These are phyloP conservation scores for Carassius auratus DNA, from an alignment of 2,113 vertebrate species.

Conservation along the genomic window DNA sequence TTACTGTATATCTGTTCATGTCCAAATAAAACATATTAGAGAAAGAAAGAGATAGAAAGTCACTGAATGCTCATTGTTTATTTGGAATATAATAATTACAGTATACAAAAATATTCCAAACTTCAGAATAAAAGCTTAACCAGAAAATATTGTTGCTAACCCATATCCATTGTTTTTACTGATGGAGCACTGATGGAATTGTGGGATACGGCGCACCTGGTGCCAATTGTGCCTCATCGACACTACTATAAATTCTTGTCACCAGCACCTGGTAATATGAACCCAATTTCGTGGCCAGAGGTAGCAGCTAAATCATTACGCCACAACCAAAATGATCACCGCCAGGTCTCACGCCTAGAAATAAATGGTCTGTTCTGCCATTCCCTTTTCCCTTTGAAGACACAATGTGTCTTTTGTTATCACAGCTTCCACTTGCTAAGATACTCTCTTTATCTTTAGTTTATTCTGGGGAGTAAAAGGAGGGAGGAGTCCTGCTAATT, in stretches of 20 bases:
- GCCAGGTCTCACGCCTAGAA: slow-evolving; percentile 12
- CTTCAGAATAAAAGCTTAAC: background rate
- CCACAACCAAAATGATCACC: slow-evolving; percentile 25
- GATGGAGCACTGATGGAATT: slow-evolving; percentile 20
- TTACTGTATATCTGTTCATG: background rate
- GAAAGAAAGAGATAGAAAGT: background rate
- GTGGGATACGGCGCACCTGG: slow-evolving; percentile 8
- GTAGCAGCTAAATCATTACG: slow-evolving; percentile 42
- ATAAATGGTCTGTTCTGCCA: slow-evolving; percentile 17
- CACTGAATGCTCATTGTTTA: background rate
- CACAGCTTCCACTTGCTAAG: background rate
- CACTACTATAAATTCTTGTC: slow-evolving; percentile 33
- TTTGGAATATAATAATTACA: background rate
- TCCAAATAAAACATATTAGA: background rate
- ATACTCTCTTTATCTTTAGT: slow-evolving; percentile 9
- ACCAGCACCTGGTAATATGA: slow-evolving; percentile 33
- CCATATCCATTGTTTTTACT: slow-evolving; percentile 7
- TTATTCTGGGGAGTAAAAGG: background rate
- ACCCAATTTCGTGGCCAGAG: slow-evolving; percentile 36
- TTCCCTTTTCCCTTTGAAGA: background rate
- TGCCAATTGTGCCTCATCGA: slow-evolving; percentile 21
- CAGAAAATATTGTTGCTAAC: background rate
- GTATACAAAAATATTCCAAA: background rate
- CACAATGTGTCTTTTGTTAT: slow-evolving; percentile 7
- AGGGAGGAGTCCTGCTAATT: slow-evolving; percentile 32